Conservation (phyloP, 1,140 invertebrate species). For the Cryptotermes secundus region DNA sequence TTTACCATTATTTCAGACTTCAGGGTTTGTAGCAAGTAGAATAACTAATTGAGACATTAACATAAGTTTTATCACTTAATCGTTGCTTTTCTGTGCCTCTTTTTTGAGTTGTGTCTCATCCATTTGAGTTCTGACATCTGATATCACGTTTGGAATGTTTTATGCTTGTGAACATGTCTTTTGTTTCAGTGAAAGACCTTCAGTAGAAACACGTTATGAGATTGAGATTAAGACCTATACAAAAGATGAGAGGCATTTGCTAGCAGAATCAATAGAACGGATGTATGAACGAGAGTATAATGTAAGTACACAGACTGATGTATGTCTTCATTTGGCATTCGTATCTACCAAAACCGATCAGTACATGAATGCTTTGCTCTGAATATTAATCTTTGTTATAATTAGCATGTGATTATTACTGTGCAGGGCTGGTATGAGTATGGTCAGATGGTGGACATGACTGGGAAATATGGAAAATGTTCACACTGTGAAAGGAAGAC, state of each 20-base stretch:
- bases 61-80: too few relatives aligned
- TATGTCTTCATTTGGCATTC: too few relatives aligned
- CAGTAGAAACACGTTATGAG: background rate
- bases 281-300: background rate
- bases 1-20: too few relatives aligned
- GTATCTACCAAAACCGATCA: too few relatives aligned
- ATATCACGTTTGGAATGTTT: too few relatives aligned
- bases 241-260: background rate
- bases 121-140: too few relatives aligned
- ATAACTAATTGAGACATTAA: too few relatives aligned
- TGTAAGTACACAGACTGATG: background rate
- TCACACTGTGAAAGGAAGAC: background rate
- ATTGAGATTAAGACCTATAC: background rate
- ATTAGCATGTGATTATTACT: background rate
- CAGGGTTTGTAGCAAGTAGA: too few relatives aligned
- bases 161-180: background rate
- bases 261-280: background rate
- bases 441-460: background rate
- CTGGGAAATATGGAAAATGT: background rate
- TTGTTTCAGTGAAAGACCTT: background rate
- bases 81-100: too few relatives aligned
- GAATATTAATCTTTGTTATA: too few relatives aligned
- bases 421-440: background rate
- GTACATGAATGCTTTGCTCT: too few relatives aligned
- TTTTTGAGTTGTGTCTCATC: too few relatives aligned